Percentiles rank a stretch among this genome's conserved stretches.
Evolutionary conservation across 2,113 vertebrate species (phyloP).

Genomic region (Poicephalus gulielmi): DNA sequence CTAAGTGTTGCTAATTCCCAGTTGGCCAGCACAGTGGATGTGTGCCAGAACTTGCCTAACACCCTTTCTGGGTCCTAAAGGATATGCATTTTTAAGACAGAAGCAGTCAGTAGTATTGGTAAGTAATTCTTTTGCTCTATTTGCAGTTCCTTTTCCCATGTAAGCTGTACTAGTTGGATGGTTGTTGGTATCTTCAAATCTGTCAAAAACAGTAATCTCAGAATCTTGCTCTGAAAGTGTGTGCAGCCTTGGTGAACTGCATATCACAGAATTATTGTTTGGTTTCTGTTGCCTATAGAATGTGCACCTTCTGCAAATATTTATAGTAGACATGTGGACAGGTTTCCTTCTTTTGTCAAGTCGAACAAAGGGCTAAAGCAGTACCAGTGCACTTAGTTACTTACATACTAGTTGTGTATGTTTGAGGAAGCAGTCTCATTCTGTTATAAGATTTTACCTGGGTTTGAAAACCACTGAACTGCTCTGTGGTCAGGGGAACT

Average conservation of each 20-base stretch:
- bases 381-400: neutral
- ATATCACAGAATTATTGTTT: neutral
- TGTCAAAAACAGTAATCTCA: neutral
- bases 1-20: neutral
- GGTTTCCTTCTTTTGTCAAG: neutral
- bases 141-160: neutral
- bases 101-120: neutral
- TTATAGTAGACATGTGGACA: neutral
- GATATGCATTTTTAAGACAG: neutral
- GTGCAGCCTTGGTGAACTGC: neutral
- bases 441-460: slow-evolving; percentile 11
- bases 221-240: neutral
- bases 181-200: neutral
- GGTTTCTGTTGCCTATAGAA: neutral
- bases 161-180: neutral
- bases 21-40: neutral
- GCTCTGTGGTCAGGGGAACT: neutral
- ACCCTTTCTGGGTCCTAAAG: neutral
- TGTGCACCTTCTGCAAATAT: neutral
- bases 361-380: neutral
- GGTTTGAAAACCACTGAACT: neutral
- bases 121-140: neutral
- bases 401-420: neutral
- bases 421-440: neutral
- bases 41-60: neutral